These are phyloP conservation scores for Amphiduros pacificus DNA, from an alignment of 2,888 invertebrate species.

Conservation along the genomic window DNA sequence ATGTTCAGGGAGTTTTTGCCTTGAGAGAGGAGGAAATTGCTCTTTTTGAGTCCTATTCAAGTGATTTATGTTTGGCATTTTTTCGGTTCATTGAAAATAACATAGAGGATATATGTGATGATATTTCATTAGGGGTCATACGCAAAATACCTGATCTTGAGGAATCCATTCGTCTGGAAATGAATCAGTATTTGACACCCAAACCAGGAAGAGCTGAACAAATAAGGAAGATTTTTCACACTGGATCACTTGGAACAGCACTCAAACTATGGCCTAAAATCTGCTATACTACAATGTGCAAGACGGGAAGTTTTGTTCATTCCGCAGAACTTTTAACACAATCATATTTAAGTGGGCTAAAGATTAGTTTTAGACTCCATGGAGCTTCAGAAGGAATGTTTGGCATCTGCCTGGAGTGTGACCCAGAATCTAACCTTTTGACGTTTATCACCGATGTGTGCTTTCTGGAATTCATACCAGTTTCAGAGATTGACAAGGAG, in stretches of 20 bases:
- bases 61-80: neutral
- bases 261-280: neutral
- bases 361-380: too few species aligned
- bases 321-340: too few species aligned
- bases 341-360: too few species aligned
- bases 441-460: neutral
- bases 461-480: neutral
- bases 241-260: neutral
- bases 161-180: neutral
- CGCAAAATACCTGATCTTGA: neutral
- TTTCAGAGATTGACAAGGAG: neutral
- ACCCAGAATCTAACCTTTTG: too few species aligned
- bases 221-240: neutral
- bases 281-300: too few species aligned
- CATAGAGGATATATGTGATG: neutral
- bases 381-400: too few species aligned
- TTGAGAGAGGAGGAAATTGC: neutral
- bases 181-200: neutral
- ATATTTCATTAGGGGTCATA: neutral
- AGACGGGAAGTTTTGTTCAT: too few species aligned
- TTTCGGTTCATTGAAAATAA: neutral
- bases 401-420: too few species aligned
- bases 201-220: neutral
- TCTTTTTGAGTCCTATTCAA: neutral
- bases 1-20: neutral